These are phyloP conservation scores for Pilophorus perplexus DNA, from an alignment of 2,888 invertebrate species.

Conservation along the genomic window DNA sequence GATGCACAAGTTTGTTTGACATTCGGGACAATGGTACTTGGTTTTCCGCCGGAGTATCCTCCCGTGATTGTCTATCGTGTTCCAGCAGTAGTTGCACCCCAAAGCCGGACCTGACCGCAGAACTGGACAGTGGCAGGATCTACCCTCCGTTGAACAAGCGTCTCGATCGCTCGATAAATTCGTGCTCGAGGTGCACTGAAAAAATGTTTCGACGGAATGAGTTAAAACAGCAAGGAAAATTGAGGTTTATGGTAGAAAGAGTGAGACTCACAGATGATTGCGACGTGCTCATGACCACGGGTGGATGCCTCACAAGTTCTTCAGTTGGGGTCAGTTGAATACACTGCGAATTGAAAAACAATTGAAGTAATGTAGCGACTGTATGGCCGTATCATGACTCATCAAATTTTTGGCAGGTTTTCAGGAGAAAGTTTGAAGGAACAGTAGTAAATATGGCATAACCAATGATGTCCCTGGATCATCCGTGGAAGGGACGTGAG, in stretches of 20 bases:
- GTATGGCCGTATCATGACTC: no score
- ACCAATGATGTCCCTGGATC: no score
- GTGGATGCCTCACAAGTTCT: constrained; percentile 21
- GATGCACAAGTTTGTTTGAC: constrained; percentile 83
- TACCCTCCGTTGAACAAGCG: constrained; percentile 45
- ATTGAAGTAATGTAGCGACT: no score
- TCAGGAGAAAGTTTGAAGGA: no score
- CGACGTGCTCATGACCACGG: constrained; percentile 19
- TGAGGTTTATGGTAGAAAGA: background rate
- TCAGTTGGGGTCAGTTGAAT: background rate
- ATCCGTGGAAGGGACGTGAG: no score
- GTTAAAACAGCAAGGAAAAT: background rate
- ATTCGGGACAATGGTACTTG: constrained; percentile 86
- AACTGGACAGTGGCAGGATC: constrained; percentile 80
- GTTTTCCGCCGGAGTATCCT: constrained; percentile 80
- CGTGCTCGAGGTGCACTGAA: background rate
- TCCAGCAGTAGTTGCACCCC: constrained; percentile 89
- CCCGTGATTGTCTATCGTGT: constrained; percentile 79
- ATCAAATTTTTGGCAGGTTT: no score
- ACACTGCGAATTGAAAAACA: no score
- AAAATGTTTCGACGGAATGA: background rate
- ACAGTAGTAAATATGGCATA: no score
- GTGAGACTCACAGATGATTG: constrained; percentile 16
- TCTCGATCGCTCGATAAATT: constrained; percentile 9
- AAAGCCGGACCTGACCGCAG: constrained; percentile 79